Evolutionary conservation across 1,140 invertebrate species (phyloP), one percentile per base, ranked within the genome.

Genomic region (Caenorhabditis elegans): DNA sequence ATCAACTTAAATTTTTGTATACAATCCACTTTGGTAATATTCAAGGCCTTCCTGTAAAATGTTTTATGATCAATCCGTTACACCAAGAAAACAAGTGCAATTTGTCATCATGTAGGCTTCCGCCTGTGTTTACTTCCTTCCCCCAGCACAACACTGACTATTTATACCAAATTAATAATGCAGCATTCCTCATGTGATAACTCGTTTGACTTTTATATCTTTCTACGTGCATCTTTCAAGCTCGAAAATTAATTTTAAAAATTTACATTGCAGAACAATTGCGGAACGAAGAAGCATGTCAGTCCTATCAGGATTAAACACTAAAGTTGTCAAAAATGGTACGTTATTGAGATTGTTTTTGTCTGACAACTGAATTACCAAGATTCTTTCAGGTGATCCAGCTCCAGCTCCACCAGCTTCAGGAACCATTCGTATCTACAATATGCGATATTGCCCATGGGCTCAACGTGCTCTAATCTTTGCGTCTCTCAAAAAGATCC

Each of bases 311-410:
- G 60, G 60, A 22, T 10, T 70, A 1, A 70, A 70, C 13, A 39
- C 17, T n/a, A 70, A 70, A 70, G 60, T 70, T 8, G 24, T 70
- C 34, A 70, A 70, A 31, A 70, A 70, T 39, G 60, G 60, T 70
- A 43, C 6, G 34, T n/a, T n/a, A n/a, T n/a, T n/a, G n/a, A n/a
- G n/a, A n/a, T n/a, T n/a, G n/a, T n/a, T n/a, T n/a, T n/a, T n/a
- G n/a, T n/a, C n/a, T n/a, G n/a, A n/a, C n/a, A n/a, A n/a, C n/a
- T n/a, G 19, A 2, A 53, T 6, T 28, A 36, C n/a, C n/a, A n/a
- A n/a, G n/a, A n/a, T n/a, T n/a, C n/a, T 60, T 46, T 17, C 90
- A 90, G 81, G 81, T 36, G 81, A 82, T 19, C n/a, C 81, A 17
- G 81, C n/a, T 2, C 81, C 81, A 28, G 26, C 46, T 22, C 47